Evolutionary conservation across 2,888 invertebrate species (phyloP).

Genomic region (Drosophila dives): DNA sequence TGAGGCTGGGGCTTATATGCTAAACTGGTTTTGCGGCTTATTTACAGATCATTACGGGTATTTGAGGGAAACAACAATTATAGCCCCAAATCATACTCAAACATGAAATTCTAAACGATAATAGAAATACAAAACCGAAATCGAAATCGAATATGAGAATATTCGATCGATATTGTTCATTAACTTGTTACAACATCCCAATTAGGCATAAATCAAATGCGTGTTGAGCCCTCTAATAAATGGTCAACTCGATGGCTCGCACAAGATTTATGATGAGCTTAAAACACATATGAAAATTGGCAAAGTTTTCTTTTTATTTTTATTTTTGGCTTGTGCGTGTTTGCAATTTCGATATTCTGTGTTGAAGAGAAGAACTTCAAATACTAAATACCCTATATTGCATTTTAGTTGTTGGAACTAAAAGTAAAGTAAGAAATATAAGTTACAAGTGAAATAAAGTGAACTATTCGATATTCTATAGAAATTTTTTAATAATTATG

Average conservation of each 20-base stretch:
- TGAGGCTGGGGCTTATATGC: slow-evolving; percentile 12
- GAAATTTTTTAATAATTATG: background rate
- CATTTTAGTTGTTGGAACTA: background rate
- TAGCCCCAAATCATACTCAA: background rate
- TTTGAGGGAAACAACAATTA: slow-evolving; percentile 33
- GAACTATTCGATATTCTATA: background rate
- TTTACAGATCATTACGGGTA: slow-evolving; percentile 56
- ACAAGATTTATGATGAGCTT: slow-evolving; percentile 31
- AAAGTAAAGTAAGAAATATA: background rate
- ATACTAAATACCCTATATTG: background rate
- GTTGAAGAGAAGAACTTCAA: no score
- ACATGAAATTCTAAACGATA: background rate
- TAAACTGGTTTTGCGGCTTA: slow-evolving; percentile 50
- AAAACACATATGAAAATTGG: slow-evolving; percentile 13
- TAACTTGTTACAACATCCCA: slow-evolving; percentile 53
- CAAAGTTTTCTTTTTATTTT: slow-evolving; percentile 24
- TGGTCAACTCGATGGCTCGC: background rate
- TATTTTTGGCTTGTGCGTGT: slow-evolving; percentile 24
- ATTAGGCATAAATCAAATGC: slow-evolving; percentile 59
- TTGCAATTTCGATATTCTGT: slow-evolving; percentile 6
- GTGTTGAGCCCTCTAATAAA: slow-evolving; percentile 26
- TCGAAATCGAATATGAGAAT: background rate
- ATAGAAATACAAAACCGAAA: background rate
- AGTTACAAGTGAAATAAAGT: background rate
- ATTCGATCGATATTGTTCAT: slow-evolving; percentile 47